phyloP scores from a whole-genome alignment of 2,888 invertebrate species.

The Macrophya annulata region DNA sequence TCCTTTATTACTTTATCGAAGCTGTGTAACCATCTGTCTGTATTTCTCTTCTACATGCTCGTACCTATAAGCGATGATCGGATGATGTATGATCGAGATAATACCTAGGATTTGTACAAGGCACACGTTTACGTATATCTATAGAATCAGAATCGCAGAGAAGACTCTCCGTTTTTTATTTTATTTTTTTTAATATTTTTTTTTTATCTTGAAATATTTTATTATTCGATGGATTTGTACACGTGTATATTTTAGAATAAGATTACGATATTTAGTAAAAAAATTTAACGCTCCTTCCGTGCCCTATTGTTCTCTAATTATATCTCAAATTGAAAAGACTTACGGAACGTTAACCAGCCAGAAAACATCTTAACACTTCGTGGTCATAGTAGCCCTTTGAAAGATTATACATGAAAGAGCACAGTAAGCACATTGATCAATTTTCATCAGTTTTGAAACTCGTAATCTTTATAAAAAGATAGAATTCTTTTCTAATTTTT shows the following conservation, averaged over 20 bases:
- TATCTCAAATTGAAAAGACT: constrained; percentile 39
- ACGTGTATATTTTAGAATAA: background rate
- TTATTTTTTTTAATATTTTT: too few species aligned
- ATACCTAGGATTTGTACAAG: background rate
- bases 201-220: background rate
- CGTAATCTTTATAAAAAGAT: background rate
- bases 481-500: background rate
- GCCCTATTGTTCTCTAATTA: constrained; percentile 14
- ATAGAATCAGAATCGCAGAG: background rate
- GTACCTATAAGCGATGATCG: background rate
- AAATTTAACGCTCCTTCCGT: background rate
- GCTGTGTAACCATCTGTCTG: background rate
- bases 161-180: background rate
- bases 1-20: background rate
- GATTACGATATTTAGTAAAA: background rate
- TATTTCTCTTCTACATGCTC: background rate
- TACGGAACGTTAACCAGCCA: constrained; percentile 43
- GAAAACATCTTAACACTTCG: constrained; percentile 6
- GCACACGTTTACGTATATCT: background rate
- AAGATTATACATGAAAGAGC: background rate
- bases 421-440: background rate
- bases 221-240: background rate
- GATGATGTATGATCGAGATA: constrained; percentile 12
- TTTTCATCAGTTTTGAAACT: background rate
- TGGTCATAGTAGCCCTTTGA: constrained; percentile 2